Conservation (phyloP, 1,140 invertebrate species). For the Pentalonia nigronervosa region DNA sequence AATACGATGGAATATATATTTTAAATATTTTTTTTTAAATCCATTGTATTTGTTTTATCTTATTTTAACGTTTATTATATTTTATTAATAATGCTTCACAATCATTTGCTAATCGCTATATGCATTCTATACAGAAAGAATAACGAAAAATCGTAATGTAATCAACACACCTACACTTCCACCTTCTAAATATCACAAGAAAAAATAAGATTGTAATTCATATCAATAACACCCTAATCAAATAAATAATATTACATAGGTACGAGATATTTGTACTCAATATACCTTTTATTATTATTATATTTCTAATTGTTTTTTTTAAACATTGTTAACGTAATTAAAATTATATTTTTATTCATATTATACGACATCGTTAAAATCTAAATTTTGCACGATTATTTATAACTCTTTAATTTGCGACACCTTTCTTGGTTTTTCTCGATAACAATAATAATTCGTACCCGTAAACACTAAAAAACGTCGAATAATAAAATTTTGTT, state of each 20-base stretch:
- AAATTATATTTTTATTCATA: not conserved
- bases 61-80: not conserved
- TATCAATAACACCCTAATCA: not conserved
- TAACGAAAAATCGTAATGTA: not conserved
- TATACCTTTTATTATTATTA: not conserved
- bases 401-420: not conserved
- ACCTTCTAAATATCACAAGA: not conserved
- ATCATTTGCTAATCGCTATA: not conserved
- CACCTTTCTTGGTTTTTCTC: not conserved
- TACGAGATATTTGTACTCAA: not conserved
- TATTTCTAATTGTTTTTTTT: not conserved
- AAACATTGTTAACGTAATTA: not conserved
- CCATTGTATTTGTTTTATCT: not conserved
- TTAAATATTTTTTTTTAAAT: not conserved
- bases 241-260: not conserved
- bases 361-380: constrained; percentile 15
- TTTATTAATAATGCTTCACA: not conserved
- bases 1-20: not conserved
- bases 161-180: not conserved
- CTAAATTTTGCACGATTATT: not conserved
- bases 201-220: not conserved
- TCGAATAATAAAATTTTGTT: not conserved
- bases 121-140: not conserved
- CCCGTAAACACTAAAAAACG: not conserved
- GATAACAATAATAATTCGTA: not conserved